A percentile compares a stretch with the other conserved stretches of the same genome.
Conservation (phyloP, 1,140 invertebrate species). For the Drosophila bipectinata region DNA sequence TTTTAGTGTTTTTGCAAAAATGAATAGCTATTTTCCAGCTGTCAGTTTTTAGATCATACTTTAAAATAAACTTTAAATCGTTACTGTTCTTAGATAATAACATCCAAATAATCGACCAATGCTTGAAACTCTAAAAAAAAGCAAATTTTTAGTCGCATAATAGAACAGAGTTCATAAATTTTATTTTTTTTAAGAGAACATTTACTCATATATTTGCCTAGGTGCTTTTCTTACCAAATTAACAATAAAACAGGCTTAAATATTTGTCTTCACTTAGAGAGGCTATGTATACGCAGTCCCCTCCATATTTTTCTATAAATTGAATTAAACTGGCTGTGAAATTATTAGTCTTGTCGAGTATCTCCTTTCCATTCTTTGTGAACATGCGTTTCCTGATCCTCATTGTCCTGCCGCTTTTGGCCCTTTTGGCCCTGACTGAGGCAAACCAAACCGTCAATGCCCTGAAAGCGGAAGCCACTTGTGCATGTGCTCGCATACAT, state of each 20-base stretch:
- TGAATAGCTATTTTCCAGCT: neutral
- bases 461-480: constrained; percentile 5
- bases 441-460: neutral
- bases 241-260: neutral
- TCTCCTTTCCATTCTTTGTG: constrained; percentile 24
- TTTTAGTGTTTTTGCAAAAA: neutral
- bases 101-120: too few relatives aligned
- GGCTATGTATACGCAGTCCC: neutral
- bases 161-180: too few relatives aligned
- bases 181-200: neutral
- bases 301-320: constrained; percentile 52
- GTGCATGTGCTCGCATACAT: constrained; percentile 57
- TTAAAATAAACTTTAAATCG: too few relatives aligned
- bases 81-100: too few relatives aligned
- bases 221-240: constrained; percentile 4
- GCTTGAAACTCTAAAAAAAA: too few relatives aligned
- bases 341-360: constrained; percentile 51
- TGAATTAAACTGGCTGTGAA: constrained; percentile 11
- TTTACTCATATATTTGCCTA: neutral
- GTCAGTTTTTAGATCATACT: too few relatives aligned
- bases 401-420: constrained; percentile 41
- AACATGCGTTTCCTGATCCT: constrained; percentile 58
- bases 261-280: neutral
- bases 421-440: constrained; percentile 26
- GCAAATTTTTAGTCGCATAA: too few relatives aligned